Base-by-base conservation (phyloP, 2,797 vertebrate species). In the Gymnopithys bicolor region DNA sequence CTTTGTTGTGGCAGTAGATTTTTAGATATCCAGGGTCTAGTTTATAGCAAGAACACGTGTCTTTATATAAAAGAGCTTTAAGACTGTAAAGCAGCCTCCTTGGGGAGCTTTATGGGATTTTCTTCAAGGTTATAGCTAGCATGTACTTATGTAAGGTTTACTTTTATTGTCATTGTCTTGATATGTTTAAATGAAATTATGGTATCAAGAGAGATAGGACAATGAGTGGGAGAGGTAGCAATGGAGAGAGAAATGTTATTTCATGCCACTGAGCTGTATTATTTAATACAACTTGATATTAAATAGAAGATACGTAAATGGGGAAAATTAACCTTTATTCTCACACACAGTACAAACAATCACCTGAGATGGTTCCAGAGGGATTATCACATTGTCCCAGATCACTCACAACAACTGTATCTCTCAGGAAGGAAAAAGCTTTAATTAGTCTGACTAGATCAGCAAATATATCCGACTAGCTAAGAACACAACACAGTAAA, bases 151-250 rank as follows among this genome's bases (percentile, higher is more conserved):
- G 9, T 70, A 92, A 96, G 51, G 16, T 55, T 83, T 91, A 49
- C 76, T 94, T 94, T 95, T 93, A 89, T 94, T 93, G 48, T 93
- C 55, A 55, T 87, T 89, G 79, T 27, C 49, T 93, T 94, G 53
- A 82, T 90, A 86, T 30, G 70, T 89, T 89, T 89, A 95, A 96
- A 84, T 91, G 91, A 48, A 89, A 96, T 96, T 89, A 76, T n/a
- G 69, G 81, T 86, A 43, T 84, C 79, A 59, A 56, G 89, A 89
- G 87, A 88, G 41, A 67, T 19, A 48, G 71, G 82, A 51, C 64
- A 74, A 41, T 63, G 53, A 92, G 46, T 93, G 45, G 49, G 56
- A 66, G 58, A 82, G 43, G 52, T 48, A 81, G 87, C 37, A 85
- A 66, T 81, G 51, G 89, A 96, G 71, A 55, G 82, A 92, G 35